These are phyloP conservation scores for Saccostrea cuccullata DNA, from an alignment of 1,140 invertebrate genomes.

Conservation along the genomic window DNA sequence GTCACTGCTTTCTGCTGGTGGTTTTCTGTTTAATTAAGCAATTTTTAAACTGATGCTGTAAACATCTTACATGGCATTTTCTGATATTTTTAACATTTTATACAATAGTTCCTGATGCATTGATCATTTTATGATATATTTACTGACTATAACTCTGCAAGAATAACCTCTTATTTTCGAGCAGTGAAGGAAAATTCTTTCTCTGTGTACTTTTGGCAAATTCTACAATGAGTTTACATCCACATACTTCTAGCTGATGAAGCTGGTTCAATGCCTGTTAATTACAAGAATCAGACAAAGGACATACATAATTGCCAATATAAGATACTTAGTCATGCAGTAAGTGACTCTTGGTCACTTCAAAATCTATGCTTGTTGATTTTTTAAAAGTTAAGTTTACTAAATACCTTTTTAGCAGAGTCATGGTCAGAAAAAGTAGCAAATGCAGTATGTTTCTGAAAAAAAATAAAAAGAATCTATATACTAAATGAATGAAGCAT, in stretches of 20 bases:
- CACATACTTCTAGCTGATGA: conserved; percentile 84
- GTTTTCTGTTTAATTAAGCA: neutral
- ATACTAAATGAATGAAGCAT: no score
- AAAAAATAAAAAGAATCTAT: conserved; percentile 8
- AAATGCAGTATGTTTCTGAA: conserved; percentile 78
- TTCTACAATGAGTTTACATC: conserved; percentile 82
- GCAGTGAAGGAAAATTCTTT: conserved; percentile 60
- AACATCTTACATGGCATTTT: no score
- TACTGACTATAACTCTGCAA: no score
- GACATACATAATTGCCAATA: no score
- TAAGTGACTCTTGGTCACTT: no score
- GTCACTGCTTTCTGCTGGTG: neutral
- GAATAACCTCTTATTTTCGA: conserved; percentile 9
- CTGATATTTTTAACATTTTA: no score
- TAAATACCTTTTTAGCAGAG: conserved; percentile 77
- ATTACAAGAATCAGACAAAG: neutral
- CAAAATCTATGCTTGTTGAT: neutral
- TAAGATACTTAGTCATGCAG: no score
- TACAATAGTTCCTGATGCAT: no score
- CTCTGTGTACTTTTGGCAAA: conserved; percentile 79
- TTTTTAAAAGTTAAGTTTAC: neutral
- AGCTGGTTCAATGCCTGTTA: conserved; percentile 81
- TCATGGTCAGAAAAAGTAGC: conserved; percentile 81
- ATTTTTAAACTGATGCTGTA: neutral
- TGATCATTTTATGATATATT: no score